Evolutionary conservation across 2,113 vertebrate genomes (phyloP).

Genomic region (Cololabis saira): DNA sequence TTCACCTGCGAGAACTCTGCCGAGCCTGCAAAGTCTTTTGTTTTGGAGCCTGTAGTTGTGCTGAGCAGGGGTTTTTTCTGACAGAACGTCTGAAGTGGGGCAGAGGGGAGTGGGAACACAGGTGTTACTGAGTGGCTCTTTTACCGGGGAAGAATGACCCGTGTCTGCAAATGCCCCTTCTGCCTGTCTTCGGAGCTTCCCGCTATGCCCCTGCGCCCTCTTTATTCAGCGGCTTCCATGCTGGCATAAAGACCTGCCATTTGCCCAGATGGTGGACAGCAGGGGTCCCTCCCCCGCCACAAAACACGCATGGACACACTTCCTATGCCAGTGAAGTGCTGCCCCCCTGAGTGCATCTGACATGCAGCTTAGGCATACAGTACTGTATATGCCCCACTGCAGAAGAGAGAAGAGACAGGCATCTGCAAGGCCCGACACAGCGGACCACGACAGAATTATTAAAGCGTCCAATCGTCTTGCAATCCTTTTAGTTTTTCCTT

Average conservation of each 20-base stretch:
- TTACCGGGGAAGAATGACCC: slow-evolving; percentile 72
- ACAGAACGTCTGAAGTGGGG: slow-evolving; percentile 74
- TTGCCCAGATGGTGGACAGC: slow-evolving; percentile 80
- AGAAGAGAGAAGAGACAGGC: slow-evolving; percentile 26
- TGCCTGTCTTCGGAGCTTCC: slow-evolving; percentile 68
- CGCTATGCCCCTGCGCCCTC: slow-evolving; percentile 70
- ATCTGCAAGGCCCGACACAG: slow-evolving; percentile 29
- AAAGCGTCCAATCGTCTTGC: slow-evolving; percentile 13
- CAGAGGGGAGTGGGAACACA: slow-evolving; percentile 75
- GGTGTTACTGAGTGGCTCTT: slow-evolving; percentile 74
- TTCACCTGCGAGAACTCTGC: slow-evolving; percentile 74
- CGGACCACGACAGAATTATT: slow-evolving; percentile 6
- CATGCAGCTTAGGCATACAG: slow-evolving; percentile 50
- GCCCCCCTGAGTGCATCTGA: slow-evolving; percentile 64
- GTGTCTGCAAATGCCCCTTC: slow-evolving; percentile 72
- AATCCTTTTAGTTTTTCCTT: neutral
- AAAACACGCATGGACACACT: slow-evolving; percentile 23
- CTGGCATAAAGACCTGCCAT: slow-evolving; percentile 74
- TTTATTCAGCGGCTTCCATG: slow-evolving; percentile 64
- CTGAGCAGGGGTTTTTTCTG: slow-evolving; percentile 78
- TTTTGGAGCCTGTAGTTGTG: slow-evolving; percentile 70
- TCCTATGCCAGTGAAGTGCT: slow-evolving; percentile 68
- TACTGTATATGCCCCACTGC: slow-evolving; percentile 30
- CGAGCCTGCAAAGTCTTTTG: slow-evolving; percentile 73
- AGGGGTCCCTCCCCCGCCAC: slow-evolving; percentile 47